phyloP scores from a whole-genome alignment of 2,797 vertebrate genomes.

The Poeciliopsis gracilis region DNA sequence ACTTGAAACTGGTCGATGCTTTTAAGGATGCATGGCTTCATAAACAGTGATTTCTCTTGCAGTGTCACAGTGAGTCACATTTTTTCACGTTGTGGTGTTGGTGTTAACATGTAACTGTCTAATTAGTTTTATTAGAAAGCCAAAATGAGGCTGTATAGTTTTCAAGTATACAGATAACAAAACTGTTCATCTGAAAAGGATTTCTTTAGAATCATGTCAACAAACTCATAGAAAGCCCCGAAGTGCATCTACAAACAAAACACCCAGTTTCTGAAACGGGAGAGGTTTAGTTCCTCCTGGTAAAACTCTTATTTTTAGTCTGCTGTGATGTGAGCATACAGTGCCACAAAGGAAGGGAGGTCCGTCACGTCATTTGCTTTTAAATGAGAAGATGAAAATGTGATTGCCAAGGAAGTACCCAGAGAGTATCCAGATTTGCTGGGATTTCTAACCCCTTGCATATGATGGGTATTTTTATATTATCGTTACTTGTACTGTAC shows the following conservation, averaged over 20 bases:
- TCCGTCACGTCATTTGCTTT: conserved; percentile 9
- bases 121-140: background rate
- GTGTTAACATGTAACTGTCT: background rate
- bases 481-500: conserved; percentile 56
- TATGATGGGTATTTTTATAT: conserved; percentile 58
- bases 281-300: background rate
- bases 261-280: background rate
- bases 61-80: background rate
- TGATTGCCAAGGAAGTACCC: conserved; percentile 29
- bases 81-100: conserved; percentile 6
- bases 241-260: background rate
- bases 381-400: conserved; percentile 14
- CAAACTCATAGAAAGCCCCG: background rate
- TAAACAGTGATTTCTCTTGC: conserved; percentile 9
- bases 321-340: background rate
- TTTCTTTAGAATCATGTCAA: background rate
- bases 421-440: conserved; percentile 36
- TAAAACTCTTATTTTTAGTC: background rate
- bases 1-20: background rate
- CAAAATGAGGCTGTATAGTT: background rate
- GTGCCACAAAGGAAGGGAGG: background rate
- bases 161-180: background rate
- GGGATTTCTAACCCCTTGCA: conserved; percentile 35
- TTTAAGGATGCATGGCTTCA: conserved; percentile 17
- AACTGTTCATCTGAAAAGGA: background rate